Percentiles rank a stretch among this genome's conserved stretches.
Conservation (phyloP, 1,140 invertebrate genomes). For the Phortica variegata region DNA sequence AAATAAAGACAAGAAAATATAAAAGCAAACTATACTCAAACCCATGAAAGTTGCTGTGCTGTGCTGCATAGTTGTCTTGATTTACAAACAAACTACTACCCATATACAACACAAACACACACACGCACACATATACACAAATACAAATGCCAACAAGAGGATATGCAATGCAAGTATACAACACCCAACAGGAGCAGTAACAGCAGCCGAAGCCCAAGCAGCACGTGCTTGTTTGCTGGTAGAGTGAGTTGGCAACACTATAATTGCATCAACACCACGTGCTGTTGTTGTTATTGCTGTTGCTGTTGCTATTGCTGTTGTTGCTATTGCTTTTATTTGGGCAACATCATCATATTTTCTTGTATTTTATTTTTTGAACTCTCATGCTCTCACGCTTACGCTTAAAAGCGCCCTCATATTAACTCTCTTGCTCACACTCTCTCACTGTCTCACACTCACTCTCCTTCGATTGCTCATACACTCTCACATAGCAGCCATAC, state of each 20-base stretch:
- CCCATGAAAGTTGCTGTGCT: slow-evolving; percentile 25
- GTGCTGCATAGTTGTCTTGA: slow-evolving; percentile 45
- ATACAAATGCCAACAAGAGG: no score
- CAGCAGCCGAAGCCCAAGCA: slow-evolving; percentile 18
- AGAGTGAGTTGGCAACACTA: slow-evolving; percentile 3
- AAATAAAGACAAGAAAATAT: no score
- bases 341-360: slow-evolving; percentile 33
- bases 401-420: slow-evolving; percentile 15
- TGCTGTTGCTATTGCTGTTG: slow-evolving; percentile 29
- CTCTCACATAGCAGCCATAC: no score
- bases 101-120: slow-evolving; percentile 36
- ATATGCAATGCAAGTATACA: slow-evolving; percentile 42
- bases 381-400: slow-evolving; percentile 25
- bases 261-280: slow-evolving; percentile 8
- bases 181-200: slow-evolving; percentile 42
- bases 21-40: no score
- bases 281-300: slow-evolving; percentile 17
- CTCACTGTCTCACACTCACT: slow-evolving; percentile 17
- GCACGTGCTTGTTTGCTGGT: slow-evolving; percentile 4
- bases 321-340: slow-evolving; percentile 43
- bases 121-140: slow-evolving; percentile 23
- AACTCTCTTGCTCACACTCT: slow-evolving; percentile 15
- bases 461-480: slow-evolving; percentile 9
- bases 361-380: slow-evolving; percentile 55
- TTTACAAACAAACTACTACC: slow-evolving; percentile 49